These are phyloP conservation scores for Exaiptasia diaphana DNA, from an alignment of 64 coral and sea anemone species.

Conservation along the genomic window DNA sequence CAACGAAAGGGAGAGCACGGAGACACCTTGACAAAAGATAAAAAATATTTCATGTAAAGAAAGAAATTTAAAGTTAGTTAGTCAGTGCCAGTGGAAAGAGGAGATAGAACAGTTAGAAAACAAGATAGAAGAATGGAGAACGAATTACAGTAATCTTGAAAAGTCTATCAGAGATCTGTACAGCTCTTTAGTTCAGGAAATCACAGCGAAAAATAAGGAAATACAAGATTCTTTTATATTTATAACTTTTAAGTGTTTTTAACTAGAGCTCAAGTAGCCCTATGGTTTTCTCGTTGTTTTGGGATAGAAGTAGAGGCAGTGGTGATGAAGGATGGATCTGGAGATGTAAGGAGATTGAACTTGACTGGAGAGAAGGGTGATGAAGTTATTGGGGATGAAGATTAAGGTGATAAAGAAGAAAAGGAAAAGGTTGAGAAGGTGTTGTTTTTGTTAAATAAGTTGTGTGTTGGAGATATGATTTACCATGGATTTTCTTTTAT, in stretches of 20 bases:
- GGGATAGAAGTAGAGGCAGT: too few species aligned
- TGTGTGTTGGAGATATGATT: constrained; percentile 2
- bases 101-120: not conserved
- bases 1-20: not conserved
- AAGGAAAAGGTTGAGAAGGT: constrained; percentile 17
- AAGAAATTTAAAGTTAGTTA: not conserved
- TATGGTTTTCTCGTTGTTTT: too few species aligned
- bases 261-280: too few species aligned
- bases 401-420: too few species aligned
- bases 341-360: too few species aligned
- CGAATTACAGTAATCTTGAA: not conserved
- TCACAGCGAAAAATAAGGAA: not conserved
- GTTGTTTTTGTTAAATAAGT: constrained; percentile 16
- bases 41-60: not conserved
- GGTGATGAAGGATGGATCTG: too few species aligned
- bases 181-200: not conserved
- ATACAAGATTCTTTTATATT: not conserved
- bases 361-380: too few species aligned
- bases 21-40: not conserved
- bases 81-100: not conserved
- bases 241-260: too few species aligned
- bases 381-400: too few species aligned
- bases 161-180: not conserved
- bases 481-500: constrained; percentile 3
- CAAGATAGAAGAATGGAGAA: not conserved